Conservation (phyloP, 2,888 invertebrate genomes). For the Nomada flava region DNA sequence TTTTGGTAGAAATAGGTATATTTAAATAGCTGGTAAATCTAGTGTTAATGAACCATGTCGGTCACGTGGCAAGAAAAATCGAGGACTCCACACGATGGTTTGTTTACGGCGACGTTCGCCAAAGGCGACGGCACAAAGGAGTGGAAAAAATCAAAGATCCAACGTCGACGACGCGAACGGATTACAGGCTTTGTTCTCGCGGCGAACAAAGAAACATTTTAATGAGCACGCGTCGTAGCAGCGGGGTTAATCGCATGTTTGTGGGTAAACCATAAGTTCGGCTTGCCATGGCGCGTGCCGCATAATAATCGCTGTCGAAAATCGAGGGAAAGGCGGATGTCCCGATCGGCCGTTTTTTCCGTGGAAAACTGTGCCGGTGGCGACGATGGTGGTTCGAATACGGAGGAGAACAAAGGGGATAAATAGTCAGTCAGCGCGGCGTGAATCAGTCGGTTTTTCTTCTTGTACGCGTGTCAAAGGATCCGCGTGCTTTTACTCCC, state of each 20-base stretch:
- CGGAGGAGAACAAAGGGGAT: constrained; percentile 44
- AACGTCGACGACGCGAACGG: constrained; percentile 38
- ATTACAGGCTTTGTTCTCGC: constrained; percentile 64
- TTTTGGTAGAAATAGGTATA: too few relatives aligned
- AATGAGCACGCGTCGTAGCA: constrained; percentile 57
- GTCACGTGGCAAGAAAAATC: constrained; percentile 45
- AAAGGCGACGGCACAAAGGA: constrained; percentile 42
- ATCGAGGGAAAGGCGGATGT: constrained; percentile 67
- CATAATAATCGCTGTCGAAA: constrained; percentile 62
- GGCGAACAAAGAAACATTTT: constrained; percentile 70
- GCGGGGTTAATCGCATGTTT: constrained; percentile 74
- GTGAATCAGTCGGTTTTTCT: constrained; percentile 53
- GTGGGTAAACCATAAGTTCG: constrained; percentile 58
- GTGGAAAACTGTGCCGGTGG: constrained; percentile 18
- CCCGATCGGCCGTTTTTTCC: constrained; percentile 20
- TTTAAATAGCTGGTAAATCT: too few relatives aligned
- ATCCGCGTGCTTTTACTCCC: constrained; percentile 27
- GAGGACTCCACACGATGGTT: constrained; percentile 6
- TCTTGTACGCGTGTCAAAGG: constrained; percentile 34
- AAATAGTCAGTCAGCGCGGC: constrained; percentile 31
- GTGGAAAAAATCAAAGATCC: constrained; percentile 45
- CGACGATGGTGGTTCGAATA: constrained; percentile 47
- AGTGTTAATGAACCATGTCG: constrained; percentile 7
- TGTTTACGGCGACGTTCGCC: neutral
- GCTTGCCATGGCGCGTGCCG: constrained; percentile 28